Percentiles rank a stretch among this genome's conserved stretches.
Conservation (phyloP, 2,888 invertebrate genomes). For the Thumatha senex region DNA sequence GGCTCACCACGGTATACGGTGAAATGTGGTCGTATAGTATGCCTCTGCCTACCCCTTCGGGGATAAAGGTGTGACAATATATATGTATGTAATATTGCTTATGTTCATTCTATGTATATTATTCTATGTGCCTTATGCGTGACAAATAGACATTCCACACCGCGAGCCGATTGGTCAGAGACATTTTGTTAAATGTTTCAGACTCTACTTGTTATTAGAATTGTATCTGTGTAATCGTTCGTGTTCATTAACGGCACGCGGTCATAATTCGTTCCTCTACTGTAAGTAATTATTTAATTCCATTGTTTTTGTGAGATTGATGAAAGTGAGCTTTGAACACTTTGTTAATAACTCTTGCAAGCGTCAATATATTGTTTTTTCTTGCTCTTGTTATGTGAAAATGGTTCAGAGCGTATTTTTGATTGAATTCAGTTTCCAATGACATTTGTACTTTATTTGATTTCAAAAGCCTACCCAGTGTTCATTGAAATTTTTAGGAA, state of each 20-base stretch:
- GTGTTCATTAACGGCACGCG: constrained; percentile 55
- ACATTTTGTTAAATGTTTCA: constrained; percentile 59
- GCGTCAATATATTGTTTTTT: constrained; percentile 47
- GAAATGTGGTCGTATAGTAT: no score
- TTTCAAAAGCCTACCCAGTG: constrained; percentile 17
- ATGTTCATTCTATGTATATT: background rate
- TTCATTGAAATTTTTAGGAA: constrained; percentile 13
- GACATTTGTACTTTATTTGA: constrained; percentile 31
- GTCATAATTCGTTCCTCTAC: constrained; percentile 59
- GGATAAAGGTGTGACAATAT: no score
- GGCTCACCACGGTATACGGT: no score
- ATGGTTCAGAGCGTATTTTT: constrained; percentile 29
- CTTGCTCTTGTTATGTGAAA: constrained; percentile 35
- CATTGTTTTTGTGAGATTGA: constrained; percentile 71
- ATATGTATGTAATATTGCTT: background rate
- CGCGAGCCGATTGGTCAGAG: constrained; percentile 51
- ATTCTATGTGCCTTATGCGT: constrained; percentile 20
- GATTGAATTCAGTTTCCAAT: constrained; percentile 32
- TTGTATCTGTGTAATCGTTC: constrained; percentile 64
- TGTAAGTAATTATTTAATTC: constrained; percentile 57
- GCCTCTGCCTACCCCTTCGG: no score
- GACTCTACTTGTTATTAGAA: constrained; percentile 55
- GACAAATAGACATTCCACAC: constrained; percentile 28
- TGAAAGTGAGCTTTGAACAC: constrained; percentile 53
- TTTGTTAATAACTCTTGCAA: constrained; percentile 55